Conservation (phyloP, 1,140 invertebrate genomes). For the Manduca sexta region DNA sequence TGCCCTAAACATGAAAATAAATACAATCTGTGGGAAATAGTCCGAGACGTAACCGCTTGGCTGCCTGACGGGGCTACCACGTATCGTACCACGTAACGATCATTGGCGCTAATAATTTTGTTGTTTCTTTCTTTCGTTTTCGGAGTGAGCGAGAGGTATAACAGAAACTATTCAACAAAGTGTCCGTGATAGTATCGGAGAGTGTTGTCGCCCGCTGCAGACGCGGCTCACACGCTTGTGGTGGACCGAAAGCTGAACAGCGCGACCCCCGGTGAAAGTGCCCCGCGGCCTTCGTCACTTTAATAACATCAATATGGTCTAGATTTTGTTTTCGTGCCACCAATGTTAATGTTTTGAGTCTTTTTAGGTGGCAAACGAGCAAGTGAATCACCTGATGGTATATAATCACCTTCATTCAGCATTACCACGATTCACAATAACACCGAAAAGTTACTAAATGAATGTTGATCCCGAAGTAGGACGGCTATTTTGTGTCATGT, state of each 20-base stretch:
- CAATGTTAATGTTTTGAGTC: background rate
- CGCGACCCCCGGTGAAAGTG: constrained; percentile 65
- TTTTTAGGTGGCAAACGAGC: too few relatives aligned
- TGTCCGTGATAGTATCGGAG: constrained; percentile 10
- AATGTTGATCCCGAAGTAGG: too few relatives aligned
- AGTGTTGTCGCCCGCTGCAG: constrained; percentile 33
- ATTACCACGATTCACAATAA: too few relatives aligned
- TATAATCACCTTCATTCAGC: too few relatives aligned
- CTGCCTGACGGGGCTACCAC: constrained; percentile 12
- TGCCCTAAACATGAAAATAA: constrained; percentile 49
- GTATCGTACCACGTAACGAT: constrained; percentile 5
- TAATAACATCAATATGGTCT: constrained; percentile 33
- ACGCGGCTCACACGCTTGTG: constrained; percentile 29
- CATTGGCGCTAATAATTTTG: constrained; percentile 6
- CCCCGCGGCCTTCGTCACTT: constrained; percentile 36
- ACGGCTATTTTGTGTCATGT: too few relatives aligned
- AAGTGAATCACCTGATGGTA: too few relatives aligned
- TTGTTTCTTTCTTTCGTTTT: constrained; percentile 41
- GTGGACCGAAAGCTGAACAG: constrained; percentile 45
- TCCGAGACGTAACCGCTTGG: constrained; percentile 26
- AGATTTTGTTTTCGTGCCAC: constrained; percentile 17
- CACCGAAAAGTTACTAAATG: too few relatives aligned
- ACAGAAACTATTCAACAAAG: background rate
- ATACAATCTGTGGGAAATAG: constrained; percentile 59
- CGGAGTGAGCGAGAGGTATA: constrained; percentile 10